Evolutionary conservation across 92 coral and sea anemone species (phyloP), one percentile per base, ranked within the genome.

Genomic region (Phenganax marumi): DNA sequence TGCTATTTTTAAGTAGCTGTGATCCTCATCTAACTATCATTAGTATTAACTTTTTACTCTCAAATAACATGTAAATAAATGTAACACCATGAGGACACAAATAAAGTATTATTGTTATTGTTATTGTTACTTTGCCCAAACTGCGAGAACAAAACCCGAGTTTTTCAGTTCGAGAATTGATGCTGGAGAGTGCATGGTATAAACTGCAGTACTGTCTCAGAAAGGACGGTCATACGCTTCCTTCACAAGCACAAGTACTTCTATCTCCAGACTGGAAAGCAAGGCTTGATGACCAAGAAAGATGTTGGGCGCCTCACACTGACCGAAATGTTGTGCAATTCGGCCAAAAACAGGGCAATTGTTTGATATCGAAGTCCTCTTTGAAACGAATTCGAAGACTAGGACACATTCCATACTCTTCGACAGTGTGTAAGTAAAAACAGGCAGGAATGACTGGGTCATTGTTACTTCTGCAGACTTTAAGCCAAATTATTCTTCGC

Each of bases 401-500:
- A 53, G 87, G 89, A 12, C 69, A 58, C 26, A 83, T 10, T 75
- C 70, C 68, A 8, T 14, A 43, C 24, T 74, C 77, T 83, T 86
- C 81, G 16, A 82, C 64, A n/a, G 87, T 47, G 51, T 53, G 76
- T 22, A 82, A 25, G 49, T 53, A 82, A 11, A 86, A 75, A 86
- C 76, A 62, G 21, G 75, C 86, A 43, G 81, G 81, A 21, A 82
- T 58, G 11, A 73, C 81, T 24, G 87, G 83, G 17, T 86, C 70
- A 39, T 86, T 86, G 79, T 81, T 86, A 49, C 87, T 86, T 73
- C 52, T 86, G 19, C 87, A 82, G 8, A 81, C 89, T 62, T 50
- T 73, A 9, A 86, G 83, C 89, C 87, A 86, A 65, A 86, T 16
- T 21, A 84, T 62, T 60, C 83, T 87, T 52, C 76, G 69, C 8